Percentiles rank a stretch among this genome's conserved stretches.
These are phyloP conservation scores for Lycaon pictus DNA, from an alignment of 2,113 vertebrate species.

Conservation along the genomic window DNA sequence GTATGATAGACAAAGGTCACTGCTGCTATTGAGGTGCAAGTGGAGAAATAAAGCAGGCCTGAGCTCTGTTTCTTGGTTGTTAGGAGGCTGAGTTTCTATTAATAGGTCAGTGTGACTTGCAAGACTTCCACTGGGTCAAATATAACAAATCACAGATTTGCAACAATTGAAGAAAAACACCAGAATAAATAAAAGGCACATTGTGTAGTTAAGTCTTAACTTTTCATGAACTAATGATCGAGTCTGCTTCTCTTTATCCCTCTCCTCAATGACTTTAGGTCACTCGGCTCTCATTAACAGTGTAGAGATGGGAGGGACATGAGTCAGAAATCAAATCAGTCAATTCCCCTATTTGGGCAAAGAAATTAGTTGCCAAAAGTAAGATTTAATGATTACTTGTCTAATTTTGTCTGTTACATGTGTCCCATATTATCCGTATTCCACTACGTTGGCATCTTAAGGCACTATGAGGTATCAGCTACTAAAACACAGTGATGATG, in stretches of 20 bases:
- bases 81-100: slow-evolving; percentile 54
- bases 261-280: neutral
- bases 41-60: slow-evolving; percentile 57
- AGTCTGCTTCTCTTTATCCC: neutral
- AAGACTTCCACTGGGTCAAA: slow-evolving; percentile 46
- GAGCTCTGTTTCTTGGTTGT: slow-evolving; percentile 27
- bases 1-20: slow-evolving; percentile 63
- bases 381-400: neutral
- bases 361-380: neutral
- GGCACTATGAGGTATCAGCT: neutral
- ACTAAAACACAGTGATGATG: neutral
- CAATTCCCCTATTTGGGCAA: neutral
- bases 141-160: slow-evolving; percentile 65
- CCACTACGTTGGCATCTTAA: neutral
- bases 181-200: slow-evolving; percentile 40
- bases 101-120: slow-evolving; percentile 44
- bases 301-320: neutral
- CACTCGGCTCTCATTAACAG: neutral
- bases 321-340: neutral
- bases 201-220: neutral
- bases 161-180: slow-evolving; percentile 60
- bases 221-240: slow-evolving; percentile 15
- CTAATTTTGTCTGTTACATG: neutral
- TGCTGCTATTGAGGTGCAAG: slow-evolving; percentile 46
- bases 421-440: neutral